Base-by-base conservation (phyloP, 2,888 invertebrate species). In the Amphiduros pacificus region DNA sequence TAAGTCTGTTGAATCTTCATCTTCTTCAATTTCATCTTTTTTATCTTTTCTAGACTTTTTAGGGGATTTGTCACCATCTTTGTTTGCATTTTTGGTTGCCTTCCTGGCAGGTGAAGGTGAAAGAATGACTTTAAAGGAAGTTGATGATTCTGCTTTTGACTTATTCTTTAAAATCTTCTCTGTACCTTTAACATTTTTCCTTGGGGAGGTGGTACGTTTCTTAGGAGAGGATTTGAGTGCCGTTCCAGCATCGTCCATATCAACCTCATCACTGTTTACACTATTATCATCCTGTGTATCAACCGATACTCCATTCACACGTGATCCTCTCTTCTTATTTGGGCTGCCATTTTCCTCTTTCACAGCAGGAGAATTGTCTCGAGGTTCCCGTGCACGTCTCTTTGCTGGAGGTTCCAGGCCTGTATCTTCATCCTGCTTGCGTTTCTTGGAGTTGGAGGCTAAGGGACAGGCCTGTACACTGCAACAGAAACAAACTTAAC, bases 1-100 rank as follows among this genome's bases (percentile, higher is more conserved):
- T 28, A 72, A 29, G 73, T 91, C 91, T 2, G 66, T 61, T 0
- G 72, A 89, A 89, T 61, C 65, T 29, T 60, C 69, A 31, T 66
- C 65, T 41, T 65, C 68, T 1, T 24, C 44, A 14, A 48, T 54
- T 5, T 51, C 49, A 22, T 40, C 26, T 11, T 56, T 51, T 28
- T 48, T 44, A 14, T 26, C 31, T 40, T 56, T 61, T 22, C 44
- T 53, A 1, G 11, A 31, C 32, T 55, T 36, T 22, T 17, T 22
- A 9, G 22, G 41, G 6, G 14, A 28, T 24, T 40, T 48, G 22
- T 22, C 26, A 2, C 20, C 44, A 3, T 29, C 48, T 55, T 48
- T n/a, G 6, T 52, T 26, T 31, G 40, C 31, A 31, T 22, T 44
- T 32, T 32, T 22, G 36, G 36, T 59, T 20, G 24, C 22, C 27